Evolutionary conservation across 2,888 invertebrate species (phyloP).

Genomic region (Conops quadrifasciatus): DNA sequence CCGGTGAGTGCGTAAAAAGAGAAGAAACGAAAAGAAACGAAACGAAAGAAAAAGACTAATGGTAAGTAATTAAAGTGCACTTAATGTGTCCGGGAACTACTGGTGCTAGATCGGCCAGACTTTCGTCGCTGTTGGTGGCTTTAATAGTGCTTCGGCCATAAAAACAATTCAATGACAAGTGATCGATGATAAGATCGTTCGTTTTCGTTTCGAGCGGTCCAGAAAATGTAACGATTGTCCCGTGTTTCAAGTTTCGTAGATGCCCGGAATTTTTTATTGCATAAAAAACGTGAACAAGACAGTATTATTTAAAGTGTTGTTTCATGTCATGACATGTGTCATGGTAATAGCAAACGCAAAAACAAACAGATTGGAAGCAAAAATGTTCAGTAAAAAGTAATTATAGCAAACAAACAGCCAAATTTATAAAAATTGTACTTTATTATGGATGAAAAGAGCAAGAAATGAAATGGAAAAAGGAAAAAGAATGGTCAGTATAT

Average conservation of each 20-base stretch:
- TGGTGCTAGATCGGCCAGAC: neutral
- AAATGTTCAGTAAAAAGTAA: too few relatives aligned
- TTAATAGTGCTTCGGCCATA: neutral
- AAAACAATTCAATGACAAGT: conserved; percentile 23
- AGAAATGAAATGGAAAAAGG: neutral
- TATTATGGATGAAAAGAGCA: too few relatives aligned
- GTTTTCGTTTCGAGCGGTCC: neutral
- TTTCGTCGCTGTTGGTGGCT: neutral
- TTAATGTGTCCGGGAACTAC: too few relatives aligned
- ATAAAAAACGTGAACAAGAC: neutral
- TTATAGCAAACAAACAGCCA: too few relatives aligned
- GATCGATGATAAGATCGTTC: conserved; percentile 5
- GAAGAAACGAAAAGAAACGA: neutral
- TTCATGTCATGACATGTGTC: conserved; percentile 64
- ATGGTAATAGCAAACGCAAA: conserved; percentile 36
- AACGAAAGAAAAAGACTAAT: neutral
- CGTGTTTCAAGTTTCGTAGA: neutral
- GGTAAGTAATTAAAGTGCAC: neutral
- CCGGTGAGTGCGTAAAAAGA: neutral
- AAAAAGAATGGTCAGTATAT: neutral
- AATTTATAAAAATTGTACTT: neutral
- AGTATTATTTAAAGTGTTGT: conserved; percentile 59
- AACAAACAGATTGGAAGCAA: neutral
- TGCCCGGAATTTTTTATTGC: neutral
- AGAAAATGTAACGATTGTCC: neutral